Base-by-base conservation (phyloP, 2,888 invertebrate genomes). In the Tachina grossa region DNA sequence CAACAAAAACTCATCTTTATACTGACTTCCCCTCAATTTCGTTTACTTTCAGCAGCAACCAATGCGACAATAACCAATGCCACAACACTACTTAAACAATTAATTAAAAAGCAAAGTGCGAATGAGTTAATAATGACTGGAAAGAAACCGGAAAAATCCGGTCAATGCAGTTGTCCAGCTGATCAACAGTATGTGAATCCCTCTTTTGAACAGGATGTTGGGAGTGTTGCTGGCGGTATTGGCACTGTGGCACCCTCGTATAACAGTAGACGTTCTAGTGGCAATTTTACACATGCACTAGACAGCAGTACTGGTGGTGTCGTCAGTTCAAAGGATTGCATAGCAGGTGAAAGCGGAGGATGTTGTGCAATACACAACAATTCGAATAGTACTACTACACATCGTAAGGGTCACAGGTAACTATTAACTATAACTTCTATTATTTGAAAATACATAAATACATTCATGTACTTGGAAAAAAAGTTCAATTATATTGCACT, bases 371-470 rank as follows among this genome's bases (percentile, higher is more conserved):
- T 86, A 74, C 87, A 88, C 75, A 87, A 87, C 82, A 88, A 66
- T 53, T 92, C 94, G 49, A 77, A 71, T 93, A 88, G 88, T 88
- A 94, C 94, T 88, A 94, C 94, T 88, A 94, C 94, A 88, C 94
- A 95, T 94, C 94, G 95, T 90, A 95, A 95, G 92, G 95, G 95
- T 88, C 95, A 95, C 94, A 94, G 95, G 95, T 94, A 88, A 90
- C 22, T 8, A 31, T 22, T 2, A 22, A 22, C n/a, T 47, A 31
- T 66, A 11, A 14, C 8, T 66, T 47, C 5, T 49, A n/a, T 22
- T n/a, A 22, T 39, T 2, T 55, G 6, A 19, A 16, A 53, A 53
- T 49, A 10, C 11, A 19, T n/a, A n/a, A n/a, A n/a, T 19, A n/a
- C 6, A 49, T 6, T 49, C 14, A 14, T 49, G 49, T 8, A 51